Conservation (phyloP, 2,113 vertebrate species). For the Empidonax traillii region DNA sequence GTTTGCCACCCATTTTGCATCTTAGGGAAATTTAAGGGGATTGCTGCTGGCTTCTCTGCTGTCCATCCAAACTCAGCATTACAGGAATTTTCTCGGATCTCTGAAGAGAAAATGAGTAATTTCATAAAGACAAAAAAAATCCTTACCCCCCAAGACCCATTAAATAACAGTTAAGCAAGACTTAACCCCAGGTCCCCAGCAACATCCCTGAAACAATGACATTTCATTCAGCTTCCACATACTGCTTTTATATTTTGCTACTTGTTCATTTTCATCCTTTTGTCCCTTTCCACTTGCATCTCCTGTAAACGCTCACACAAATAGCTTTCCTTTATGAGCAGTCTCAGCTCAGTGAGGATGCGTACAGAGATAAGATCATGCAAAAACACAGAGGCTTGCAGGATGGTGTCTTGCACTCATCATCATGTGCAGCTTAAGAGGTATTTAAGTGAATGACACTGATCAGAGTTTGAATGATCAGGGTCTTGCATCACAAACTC, state of each 20-base stretch:
- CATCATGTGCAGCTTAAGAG: background rate
- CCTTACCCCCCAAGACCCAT: background rate
- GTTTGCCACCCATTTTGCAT: rapidly evolving
- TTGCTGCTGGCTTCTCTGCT: background rate
- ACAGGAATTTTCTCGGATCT: background rate
- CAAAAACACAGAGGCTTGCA: background rate
- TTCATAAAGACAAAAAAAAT: background rate
- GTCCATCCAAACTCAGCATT: background rate
- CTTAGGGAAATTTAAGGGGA: background rate
- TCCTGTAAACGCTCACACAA: background rate
- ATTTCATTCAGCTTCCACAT: background rate
- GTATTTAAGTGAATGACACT: background rate
- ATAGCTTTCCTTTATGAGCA: background rate
- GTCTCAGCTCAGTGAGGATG: background rate
- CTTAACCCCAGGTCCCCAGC: background rate
- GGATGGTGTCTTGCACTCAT: background rate
- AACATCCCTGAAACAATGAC: background rate
- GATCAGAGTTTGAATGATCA: background rate
- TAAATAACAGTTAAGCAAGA: background rate
- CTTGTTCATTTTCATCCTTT: background rate
- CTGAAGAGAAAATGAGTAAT: background rate
- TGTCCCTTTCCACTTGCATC: background rate
- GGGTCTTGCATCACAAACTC: background rate
- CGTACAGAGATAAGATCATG: background rate
- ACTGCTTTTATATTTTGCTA: background rate